These are phyloP conservation scores for Aphelenchoides avenae DNA, from an alignment of 1,140 invertebrate genomes.

Conservation along the genomic window DNA sequence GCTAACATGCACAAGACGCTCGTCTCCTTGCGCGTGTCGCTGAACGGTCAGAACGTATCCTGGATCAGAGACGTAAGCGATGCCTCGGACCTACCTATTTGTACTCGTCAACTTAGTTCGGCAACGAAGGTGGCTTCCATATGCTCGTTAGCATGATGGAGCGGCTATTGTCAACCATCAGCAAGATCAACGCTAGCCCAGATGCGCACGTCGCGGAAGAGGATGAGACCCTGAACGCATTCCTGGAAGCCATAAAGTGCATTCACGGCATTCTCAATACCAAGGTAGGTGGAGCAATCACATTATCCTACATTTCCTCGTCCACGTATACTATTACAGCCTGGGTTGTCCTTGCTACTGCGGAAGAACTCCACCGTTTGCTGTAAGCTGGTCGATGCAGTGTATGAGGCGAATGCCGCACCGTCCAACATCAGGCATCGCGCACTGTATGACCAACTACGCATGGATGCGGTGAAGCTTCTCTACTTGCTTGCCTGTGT, in stretches of 20 bases:
- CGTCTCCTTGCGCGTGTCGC: constrained; percentile 18
- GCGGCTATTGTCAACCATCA: constrained; percentile 8
- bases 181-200: constrained; percentile 16
- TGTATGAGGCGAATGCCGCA: constrained; percentile 14
- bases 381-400: constrained; percentile 21
- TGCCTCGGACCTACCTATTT: neutral
- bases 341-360: constrained; percentile 25
- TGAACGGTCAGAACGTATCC: constrained; percentile 6
- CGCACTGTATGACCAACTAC: constrained; percentile 18
- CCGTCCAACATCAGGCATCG: constrained; percentile 4
- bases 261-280: constrained; percentile 18
- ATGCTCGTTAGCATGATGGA: constrained; percentile 19
- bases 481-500: constrained; percentile 10
- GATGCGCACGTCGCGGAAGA: constrained; percentile 14
- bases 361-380: constrained; percentile 16
- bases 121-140: constrained; percentile 29
- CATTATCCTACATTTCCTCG: neutral
- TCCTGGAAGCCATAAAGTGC: constrained; percentile 25
- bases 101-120: constrained; percentile 22
- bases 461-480: constrained; percentile 10
- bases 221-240: constrained; percentile 13
- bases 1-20: constrained; percentile 9
- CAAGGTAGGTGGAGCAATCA: constrained; percentile 3
- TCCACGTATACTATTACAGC: neutral
- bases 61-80: constrained; percentile 25